Evolutionary conservation across 2,113 vertebrate genomes (phyloP).

Genomic region (Emydura subglobosa): DNA sequence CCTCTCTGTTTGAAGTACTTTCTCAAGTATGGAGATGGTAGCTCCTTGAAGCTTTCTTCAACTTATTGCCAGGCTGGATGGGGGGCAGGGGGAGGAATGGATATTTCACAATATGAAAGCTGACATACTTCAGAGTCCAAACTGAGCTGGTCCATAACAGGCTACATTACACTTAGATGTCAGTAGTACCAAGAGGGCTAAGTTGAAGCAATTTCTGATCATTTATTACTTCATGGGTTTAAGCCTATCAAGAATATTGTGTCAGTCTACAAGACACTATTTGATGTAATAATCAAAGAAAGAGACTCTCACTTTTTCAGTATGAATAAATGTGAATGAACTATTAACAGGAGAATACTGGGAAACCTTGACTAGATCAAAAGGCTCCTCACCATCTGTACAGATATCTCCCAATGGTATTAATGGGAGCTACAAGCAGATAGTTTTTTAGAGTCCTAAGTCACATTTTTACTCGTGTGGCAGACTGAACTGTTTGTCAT

Average conservation of each 20-base stretch:
- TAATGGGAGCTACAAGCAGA: neutral
- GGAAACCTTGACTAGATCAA: constrained; percentile 33
- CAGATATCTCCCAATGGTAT: neutral
- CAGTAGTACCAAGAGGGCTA: neutral
- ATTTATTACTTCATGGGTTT: neutral
- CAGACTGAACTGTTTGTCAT: neutral
- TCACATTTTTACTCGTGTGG: neutral
- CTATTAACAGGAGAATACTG: neutral
- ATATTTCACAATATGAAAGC: constrained; percentile 1
- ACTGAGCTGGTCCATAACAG: constrained; percentile 14
- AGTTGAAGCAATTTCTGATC: neutral
- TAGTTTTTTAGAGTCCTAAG: neutral
- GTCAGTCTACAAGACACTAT: neutral
- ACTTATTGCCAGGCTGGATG: neutral
- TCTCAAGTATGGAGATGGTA: neutral
- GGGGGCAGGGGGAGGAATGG: neutral
- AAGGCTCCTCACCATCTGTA: neutral
- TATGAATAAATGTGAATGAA: neutral
- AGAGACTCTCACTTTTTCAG: neutral
- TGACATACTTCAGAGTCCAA: constrained; percentile 5
- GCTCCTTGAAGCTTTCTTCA: neutral
- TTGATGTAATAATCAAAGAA: constrained; percentile 30
- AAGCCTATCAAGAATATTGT: neutral
- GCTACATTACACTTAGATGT: neutral
- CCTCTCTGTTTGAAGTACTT: neutral